Base-by-base conservation (phyloP, 2,797 vertebrate species). In the Amphiprion clarkii region DNA sequence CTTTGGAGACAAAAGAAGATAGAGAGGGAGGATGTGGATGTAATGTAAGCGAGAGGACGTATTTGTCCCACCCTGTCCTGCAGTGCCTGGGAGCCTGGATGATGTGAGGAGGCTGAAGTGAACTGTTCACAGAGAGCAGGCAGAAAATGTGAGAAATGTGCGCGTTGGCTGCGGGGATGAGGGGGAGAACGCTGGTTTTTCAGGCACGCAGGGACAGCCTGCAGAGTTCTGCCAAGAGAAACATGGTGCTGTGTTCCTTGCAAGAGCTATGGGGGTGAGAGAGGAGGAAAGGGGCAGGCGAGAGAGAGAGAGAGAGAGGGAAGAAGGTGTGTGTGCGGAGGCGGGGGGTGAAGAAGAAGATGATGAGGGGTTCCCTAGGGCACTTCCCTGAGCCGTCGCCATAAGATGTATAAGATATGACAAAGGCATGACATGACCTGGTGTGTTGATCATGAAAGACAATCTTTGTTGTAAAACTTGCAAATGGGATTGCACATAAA, bases 141-240 rank as follows among this genome's bases (percentile, higher is more conserved):
- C 91, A 92, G 94, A 94, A 94, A 94, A 95, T 95, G 91, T 94
- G 92, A 95, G 94, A 95, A 95, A 95, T 95, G 93, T 92, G 88
- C 86, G 25, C 79, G 64, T 93, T 94, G 94, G 94, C 93, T 87
- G 91, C 87, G 68, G 88, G 88, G 92, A 91, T 79, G 86, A 91
- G 88, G 86, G 91, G 87, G 92, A 92, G 93, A 91, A 83, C 68
- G 81, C 88, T 90, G 93, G 89, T 90, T 92, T 90, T 94, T 94
- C 82, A 94, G 92, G 93, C 94, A 93, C 85, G 88, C 88, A 93
- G 94, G 93, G 94, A 95, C 94, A 92, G 93, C 93, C 90, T 92
- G 86, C 85, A 87, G 90, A 95, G 94, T 93, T 94, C 94, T 95
- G 94, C 95, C 95, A 95, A 95, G 81, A 95, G 93, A 91, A 95